These are phyloP conservation scores for Tetramorium bicarinatum DNA, from an alignment of 2,888 invertebrate genomes.

Conservation along the genomic window DNA sequence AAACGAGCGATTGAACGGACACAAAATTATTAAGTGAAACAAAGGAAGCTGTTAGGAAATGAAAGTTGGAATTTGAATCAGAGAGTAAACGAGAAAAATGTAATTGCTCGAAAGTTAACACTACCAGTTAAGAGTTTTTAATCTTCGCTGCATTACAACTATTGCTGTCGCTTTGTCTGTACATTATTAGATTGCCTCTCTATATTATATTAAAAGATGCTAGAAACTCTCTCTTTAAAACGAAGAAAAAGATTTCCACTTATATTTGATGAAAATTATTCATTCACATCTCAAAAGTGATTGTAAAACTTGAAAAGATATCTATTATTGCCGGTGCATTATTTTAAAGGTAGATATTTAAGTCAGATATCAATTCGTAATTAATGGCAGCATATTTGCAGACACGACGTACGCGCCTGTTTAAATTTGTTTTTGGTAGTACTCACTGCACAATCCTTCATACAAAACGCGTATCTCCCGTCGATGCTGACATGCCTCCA, in stretches of 20 bases:
- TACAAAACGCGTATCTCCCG: constrained; percentile 92
- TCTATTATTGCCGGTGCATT: not conserved
- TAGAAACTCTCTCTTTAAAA: constrained; percentile 1
- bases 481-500: constrained; percentile 92
- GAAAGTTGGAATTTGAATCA: constrained; percentile 19
- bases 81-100: not conserved
- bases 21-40: constrained; percentile 2
- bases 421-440: constrained; percentile 41
- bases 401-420: not conserved
- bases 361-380: not conserved
- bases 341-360: not conserved
- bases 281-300: not conserved
- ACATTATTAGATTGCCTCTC: not conserved
- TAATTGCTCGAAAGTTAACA: constrained; percentile 13
- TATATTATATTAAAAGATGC: not conserved
- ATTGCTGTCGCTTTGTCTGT: not conserved
- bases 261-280: not conserved
- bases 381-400: not conserved
- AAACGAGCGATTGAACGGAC: not conserved
- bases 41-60: not conserved
- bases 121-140: not conserved
- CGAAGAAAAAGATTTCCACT: not conserved
- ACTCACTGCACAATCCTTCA: constrained; percentile 95
- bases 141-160: not conserved
- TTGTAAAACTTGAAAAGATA: not conserved